phyloP scores from a whole-genome alignment of 1,140 invertebrate genomes.

The Scaptomyza montana region DNA sequence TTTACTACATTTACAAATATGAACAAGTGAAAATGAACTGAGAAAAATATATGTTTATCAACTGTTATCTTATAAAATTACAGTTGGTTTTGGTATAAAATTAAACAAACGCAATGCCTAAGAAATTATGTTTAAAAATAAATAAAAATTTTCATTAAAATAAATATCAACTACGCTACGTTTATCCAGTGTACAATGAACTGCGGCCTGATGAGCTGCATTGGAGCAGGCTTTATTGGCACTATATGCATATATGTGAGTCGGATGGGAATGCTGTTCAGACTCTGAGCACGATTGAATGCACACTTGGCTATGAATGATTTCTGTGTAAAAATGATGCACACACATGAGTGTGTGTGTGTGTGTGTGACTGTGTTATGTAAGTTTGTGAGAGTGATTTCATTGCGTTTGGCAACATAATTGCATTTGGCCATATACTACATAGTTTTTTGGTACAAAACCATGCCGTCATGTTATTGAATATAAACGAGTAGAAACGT shows the following conservation, averaged over 20 bases:
- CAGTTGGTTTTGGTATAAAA: too few species aligned
- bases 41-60: not conserved
- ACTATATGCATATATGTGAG: conserved; percentile 42
- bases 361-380: not conserved
- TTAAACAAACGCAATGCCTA: too few species aligned
- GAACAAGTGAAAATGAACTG: conserved; percentile 35
- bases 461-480: conserved; percentile 30
- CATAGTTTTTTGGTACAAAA: conserved; percentile 32
- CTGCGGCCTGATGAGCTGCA: conserved; percentile 38
- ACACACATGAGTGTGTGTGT: not conserved
- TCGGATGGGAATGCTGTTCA: not conserved
- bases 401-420: conserved; percentile 71
- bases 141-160: not conserved
- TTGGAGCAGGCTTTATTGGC: conserved; percentile 65
- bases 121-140: not conserved
- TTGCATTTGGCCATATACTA: conserved; percentile 60
- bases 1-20: not conserved
- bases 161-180: not conserved
- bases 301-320: conserved; percentile 76
- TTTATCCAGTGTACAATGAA: conserved; percentile 20
- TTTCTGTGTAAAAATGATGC: conserved; percentile 73
- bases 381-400: conserved; percentile 44
- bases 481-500: conserved; percentile 13
- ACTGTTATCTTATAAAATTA: too few species aligned
- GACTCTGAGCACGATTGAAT: conserved; percentile 65